Evolutionary conservation across 2,797 vertebrate species (phyloP), one percentile per base, ranked within the genome.

Genomic region (Macrochelys suwanniensis): DNA sequence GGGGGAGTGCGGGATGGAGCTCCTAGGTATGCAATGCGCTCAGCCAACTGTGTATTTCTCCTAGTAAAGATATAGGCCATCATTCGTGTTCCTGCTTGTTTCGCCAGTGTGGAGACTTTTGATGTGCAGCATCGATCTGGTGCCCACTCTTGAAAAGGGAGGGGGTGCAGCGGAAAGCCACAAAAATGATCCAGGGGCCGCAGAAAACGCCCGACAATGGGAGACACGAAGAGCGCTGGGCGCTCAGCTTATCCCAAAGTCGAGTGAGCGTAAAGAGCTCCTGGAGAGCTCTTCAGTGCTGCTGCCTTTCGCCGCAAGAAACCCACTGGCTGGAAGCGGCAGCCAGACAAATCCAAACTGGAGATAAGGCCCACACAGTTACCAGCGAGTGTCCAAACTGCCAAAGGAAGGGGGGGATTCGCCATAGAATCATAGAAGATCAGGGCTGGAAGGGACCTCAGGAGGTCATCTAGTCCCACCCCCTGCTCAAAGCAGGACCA

Each of bases 141-240:
- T 37, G 19, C 9, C n/a, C n/a, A 37, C n/a, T 37, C 19, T 23
- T n/a, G 13, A n/a, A 10, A n/a, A 71, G 33, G 65, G 65, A 21
- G n/a, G 3, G 17, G n/a, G 19, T 2, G 1, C 19, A 37, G n/a
- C 2, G 10, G 42, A 42, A 19, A 71, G n/a, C n/a, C 33, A 71
- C 65, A 42, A 11, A 5, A 68, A 71, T 23, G 8, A 23, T n/a
- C 65, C 21, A 4, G 11, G 33, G n/a, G 37, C 65, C n/a, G 9
- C n/a, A 21, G n/a, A 37, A 37, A 68, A 68, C 5, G n/a, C 65
- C n/a, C 1, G 10, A 71, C 65, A 71, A 61, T 15, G 59, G n/a
- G 65, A 42, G 65, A 68, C 33, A 19, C 5, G 37, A 33, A 17
- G 16, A n/a, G 33, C 65, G 37, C 65, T 2, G n/a, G 8, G 17